Evolutionary conservation across 2,797 vertebrate genomes (phyloP).

Genomic region (Parambassis ranga): DNA sequence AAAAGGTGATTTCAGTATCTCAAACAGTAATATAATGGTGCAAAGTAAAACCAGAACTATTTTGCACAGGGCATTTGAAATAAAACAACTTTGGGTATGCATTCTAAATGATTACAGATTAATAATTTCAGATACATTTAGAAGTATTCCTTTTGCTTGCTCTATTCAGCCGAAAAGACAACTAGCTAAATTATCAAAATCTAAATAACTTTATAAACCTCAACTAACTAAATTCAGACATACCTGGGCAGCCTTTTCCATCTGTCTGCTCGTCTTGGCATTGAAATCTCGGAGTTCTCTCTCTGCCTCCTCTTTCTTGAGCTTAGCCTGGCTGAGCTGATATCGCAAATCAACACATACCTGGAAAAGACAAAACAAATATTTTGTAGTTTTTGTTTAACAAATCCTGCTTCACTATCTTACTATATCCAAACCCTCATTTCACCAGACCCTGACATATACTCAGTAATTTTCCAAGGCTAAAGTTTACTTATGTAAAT

Average conservation of each 20-base stretch:
- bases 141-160: neutral
- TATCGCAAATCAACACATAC: slow-evolving; percentile 89
- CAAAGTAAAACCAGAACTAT: too few species aligned
- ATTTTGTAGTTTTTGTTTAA: neutral
- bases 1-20: neutral
- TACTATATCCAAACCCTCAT: neutral
- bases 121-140: neutral
- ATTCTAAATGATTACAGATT: neutral
- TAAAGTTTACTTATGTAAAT: neutral
- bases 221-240: slow-evolving; percentile 32
- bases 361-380: slow-evolving; percentile 66
- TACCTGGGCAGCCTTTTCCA: slow-evolving; percentile 88
- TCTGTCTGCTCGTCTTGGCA: slow-evolving; percentile 83
- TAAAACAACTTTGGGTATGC: too few species aligned
- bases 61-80: too few species aligned
- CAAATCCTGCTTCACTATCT: neutral
- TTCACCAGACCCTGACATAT: neutral
- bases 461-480: neutral
- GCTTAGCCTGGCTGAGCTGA: slow-evolving; percentile 87
- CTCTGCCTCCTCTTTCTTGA: slow-evolving; percentile 92
- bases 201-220: neutral
- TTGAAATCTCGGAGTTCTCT: slow-evolving; percentile 87
- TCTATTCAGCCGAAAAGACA: neutral
- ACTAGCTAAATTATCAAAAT: neutral
- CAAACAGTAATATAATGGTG: neutral